A percentile compares a stretch with the other conserved stretches of the same genome.
phyloP scores from a whole-genome alignment of 2,888 invertebrate genomes.

The Tachina fera region DNA sequence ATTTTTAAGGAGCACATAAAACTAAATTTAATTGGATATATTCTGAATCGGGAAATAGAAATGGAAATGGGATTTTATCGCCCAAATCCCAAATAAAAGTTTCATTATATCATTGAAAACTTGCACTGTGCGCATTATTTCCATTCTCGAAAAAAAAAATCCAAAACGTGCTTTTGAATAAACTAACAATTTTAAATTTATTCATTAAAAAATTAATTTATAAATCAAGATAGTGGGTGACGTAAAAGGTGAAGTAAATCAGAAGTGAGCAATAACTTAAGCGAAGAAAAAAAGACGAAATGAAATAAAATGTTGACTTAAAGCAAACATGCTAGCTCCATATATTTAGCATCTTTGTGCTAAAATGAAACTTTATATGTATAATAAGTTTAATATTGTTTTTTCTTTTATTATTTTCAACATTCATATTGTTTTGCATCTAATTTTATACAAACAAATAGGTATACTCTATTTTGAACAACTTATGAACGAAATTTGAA shows the following conservation, averaged over 20 bases:
- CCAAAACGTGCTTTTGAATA: too few relatives aligned
- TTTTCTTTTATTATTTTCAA: constrained; percentile 8
- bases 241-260: neutral
- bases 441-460: constrained; percentile 32
- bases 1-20: too few relatives aligned
- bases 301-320: constrained; percentile 7
- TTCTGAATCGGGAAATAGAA: too few relatives aligned
- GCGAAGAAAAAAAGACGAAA: constrained; percentile 18
- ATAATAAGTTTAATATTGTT: constrained; percentile 1
- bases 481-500: constrained; percentile 17
- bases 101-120: too few relatives aligned
- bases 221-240: neutral
- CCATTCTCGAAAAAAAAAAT: too few relatives aligned
- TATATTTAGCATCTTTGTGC: constrained; percentile 65
- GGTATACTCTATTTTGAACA: neutral
- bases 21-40: too few relatives aligned
- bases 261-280: neutral
- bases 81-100: too few relatives aligned
- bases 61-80: too few relatives aligned
- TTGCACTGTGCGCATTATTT: too few relatives aligned
- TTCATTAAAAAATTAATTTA: too few relatives aligned
- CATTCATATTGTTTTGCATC: constrained; percentile 22
- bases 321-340: constrained; percentile 26
- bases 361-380: constrained; percentile 32
- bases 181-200: too few relatives aligned